These are phyloP conservation scores for Sternotherus odoratus DNA, from an alignment of 2,797 vertebrate genomes.

Conservation along the genomic window DNA sequence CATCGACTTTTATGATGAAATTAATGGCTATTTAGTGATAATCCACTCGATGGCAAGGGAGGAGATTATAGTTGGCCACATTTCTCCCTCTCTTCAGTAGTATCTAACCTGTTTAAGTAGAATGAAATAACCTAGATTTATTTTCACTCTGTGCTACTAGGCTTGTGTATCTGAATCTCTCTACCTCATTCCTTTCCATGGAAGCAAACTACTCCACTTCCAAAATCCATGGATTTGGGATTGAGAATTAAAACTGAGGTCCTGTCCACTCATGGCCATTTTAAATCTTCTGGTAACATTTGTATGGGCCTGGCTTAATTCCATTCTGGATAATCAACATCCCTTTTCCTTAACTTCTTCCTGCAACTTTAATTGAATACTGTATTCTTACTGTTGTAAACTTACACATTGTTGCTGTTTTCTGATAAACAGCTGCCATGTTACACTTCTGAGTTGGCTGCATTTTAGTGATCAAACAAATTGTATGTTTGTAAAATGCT, in stretches of 20 bases:
- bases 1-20: background rate
- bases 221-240: accelerated
- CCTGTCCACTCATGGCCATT: background rate
- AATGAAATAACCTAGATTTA: background rate
- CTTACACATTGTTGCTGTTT: background rate
- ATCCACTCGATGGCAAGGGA: background rate
- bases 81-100: background rate
- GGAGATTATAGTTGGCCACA: background rate
- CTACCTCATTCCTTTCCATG: background rate
- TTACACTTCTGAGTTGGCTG: slow-evolving; percentile 50
- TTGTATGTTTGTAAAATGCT: slow-evolving; percentile 47
- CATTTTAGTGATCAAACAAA: background rate
- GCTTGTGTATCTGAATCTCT: accelerated
- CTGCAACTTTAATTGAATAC: slow-evolving; percentile 7
- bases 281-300: background rate
- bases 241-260: background rate
- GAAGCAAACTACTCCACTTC: background rate
- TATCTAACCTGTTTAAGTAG: background rate
- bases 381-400: slow-evolving; percentile 41
- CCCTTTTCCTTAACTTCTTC: background rate
- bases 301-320: background rate
- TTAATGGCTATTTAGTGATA: background rate
- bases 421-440: background rate
- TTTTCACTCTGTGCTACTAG: background rate
- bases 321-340: background rate